A percentile compares a stretch with the other conserved stretches of the same genome.
phyloP scores from a whole-genome alignment of 2,797 vertebrate species.

The Platyrinchus mystaceus region DNA sequence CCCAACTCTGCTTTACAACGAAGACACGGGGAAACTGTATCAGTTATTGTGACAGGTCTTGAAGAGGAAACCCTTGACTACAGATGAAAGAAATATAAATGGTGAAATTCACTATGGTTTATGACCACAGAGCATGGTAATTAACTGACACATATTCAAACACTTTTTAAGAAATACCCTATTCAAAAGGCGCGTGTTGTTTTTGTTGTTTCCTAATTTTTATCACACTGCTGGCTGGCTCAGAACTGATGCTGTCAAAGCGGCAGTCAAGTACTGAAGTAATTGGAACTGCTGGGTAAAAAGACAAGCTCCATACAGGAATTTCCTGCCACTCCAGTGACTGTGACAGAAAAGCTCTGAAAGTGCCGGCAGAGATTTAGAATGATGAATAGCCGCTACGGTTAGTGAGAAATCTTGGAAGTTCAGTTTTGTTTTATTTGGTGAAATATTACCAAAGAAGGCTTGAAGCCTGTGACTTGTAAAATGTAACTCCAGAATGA shows the following conservation, averaged over 20 bases:
- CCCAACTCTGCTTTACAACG: not conserved
- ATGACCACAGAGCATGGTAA: constrained; percentile 22
- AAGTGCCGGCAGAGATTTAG: constrained; percentile 59
- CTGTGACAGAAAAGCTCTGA: constrained; percentile 60
- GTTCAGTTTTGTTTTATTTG: constrained; percentile 60
- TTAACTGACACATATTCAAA: constrained; percentile 43
- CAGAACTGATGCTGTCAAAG: constrained; percentile 63
- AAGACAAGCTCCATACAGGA: constrained; percentile 58
- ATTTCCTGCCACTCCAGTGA: constrained; percentile 57
- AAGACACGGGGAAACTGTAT: not conserved
- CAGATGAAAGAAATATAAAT: constrained; percentile 47
- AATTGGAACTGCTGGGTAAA: constrained; percentile 70
- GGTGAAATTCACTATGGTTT: not conserved
- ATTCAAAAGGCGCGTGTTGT: not conserved
- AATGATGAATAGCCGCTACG: constrained; percentile 62
- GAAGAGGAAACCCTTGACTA: not conserved
- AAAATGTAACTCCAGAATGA: constrained; percentile 35
- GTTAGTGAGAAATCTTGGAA: constrained; percentile 53
- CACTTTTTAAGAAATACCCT: constrained; percentile 19
- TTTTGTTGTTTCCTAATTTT: constrained; percentile 64
- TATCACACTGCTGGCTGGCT: constrained; percentile 34
- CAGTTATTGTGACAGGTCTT: constrained; percentile 48
- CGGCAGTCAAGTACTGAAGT: constrained; percentile 51
- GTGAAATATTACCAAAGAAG: constrained; percentile 46
- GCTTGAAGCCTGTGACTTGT: constrained; percentile 32